phyloP scores from a whole-genome alignment of 2,113 vertebrate species.

The Orientallactaga bullata region DNA sequence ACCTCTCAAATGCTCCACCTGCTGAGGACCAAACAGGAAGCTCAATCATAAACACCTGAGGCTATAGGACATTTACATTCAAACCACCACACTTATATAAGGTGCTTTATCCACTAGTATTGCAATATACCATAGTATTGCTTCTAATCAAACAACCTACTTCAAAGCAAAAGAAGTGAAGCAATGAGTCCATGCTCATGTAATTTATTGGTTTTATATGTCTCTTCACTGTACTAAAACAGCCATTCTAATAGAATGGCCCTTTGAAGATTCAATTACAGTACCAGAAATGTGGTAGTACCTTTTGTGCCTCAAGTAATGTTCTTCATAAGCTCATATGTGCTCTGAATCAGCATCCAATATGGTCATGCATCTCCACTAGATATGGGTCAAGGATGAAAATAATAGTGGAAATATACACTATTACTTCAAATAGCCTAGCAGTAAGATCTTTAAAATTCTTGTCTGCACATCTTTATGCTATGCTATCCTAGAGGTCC shows the following conservation, averaged over 20 bases:
- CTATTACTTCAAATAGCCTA: not conserved
- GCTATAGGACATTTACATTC: not conserved
- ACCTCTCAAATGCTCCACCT: no score
- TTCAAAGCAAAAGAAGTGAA: not conserved
- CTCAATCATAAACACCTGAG: no score
- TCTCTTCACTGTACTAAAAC: not conserved
- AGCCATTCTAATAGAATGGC: not conserved
- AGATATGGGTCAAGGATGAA: not conserved
- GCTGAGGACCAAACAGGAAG: no score
- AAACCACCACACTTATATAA: not conserved
- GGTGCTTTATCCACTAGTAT: not conserved
- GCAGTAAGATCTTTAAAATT: not conserved
- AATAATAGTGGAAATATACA: not conserved
- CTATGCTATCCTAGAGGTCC: not conserved
- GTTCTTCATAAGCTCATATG: not conserved
- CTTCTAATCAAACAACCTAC: not conserved
- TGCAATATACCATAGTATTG: not conserved
- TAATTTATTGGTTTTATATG: not conserved
- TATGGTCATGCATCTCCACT: not conserved
- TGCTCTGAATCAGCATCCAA: no score
- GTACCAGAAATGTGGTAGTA: not conserved
- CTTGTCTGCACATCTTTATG: not conserved
- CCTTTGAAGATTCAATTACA: not conserved
- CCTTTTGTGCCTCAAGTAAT: not conserved
- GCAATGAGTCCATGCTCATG: not conserved